Evolutionary conservation across 1,140 invertebrate species (phyloP).

Genomic region (Potamilus streckersoni): DNA sequence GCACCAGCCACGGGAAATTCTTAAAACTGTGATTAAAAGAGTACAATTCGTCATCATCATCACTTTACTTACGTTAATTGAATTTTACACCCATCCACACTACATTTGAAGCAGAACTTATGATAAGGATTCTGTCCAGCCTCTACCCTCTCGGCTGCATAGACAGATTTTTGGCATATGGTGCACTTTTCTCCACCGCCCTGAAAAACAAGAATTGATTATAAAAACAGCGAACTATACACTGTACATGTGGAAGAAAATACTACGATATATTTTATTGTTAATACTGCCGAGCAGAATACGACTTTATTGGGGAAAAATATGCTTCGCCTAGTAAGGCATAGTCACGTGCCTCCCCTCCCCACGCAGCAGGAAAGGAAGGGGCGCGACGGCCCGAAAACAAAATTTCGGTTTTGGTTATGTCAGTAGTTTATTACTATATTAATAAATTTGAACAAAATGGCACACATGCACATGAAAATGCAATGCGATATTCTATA

Average conservation of each 20-base stretch:
- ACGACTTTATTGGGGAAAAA: too few species aligned
- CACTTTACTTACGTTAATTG: conserved; percentile 56
- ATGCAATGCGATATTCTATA: too few species aligned
- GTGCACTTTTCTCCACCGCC: conserved; percentile 84
- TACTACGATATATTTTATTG: not conserved
- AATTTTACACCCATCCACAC: conserved; percentile 74
- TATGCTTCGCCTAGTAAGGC: not conserved
- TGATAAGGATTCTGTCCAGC: conserved; percentile 98
- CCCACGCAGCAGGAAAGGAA: too few species aligned
- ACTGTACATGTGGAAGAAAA: not conserved
- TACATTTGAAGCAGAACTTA: conserved; percentile 99
- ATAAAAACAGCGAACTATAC: not conserved
- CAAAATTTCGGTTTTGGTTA: too few species aligned
- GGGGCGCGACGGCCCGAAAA: not conserved
- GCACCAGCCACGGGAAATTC: too few species aligned
- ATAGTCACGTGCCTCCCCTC: not conserved
- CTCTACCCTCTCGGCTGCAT: conserved; percentile 96
- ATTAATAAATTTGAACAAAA: too few species aligned
- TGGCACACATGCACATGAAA: too few species aligned
- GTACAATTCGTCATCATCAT: not conserved
- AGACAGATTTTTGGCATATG: conserved; percentile 98
- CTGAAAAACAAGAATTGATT: conserved; percentile 31
- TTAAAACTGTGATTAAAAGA: too few species aligned
- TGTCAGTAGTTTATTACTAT: too few species aligned
- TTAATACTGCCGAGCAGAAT: not conserved